phyloP scores from a whole-genome alignment of 92 coral and sea anemone genomes.

The Actinernus sp. region DNA sequence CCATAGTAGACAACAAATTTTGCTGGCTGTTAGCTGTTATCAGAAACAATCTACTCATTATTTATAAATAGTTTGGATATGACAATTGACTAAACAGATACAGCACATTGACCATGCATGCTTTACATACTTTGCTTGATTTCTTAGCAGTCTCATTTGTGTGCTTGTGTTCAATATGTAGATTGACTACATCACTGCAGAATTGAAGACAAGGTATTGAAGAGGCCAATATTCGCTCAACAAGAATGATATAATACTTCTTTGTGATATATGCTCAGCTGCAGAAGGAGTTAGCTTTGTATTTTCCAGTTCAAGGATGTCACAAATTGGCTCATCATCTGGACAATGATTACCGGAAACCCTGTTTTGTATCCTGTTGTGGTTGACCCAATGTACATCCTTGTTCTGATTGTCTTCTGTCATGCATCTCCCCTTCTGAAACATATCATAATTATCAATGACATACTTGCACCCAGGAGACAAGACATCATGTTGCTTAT shows the following conservation, averaged over 20 bases:
- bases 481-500: too few species aligned
- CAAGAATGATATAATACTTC: constrained; percentile 43
- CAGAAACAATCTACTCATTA: too few species aligned
- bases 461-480: constrained; percentile 66
- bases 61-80: too few species aligned
- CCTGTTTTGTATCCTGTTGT: constrained; percentile 53
- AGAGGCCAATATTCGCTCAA: constrained; percentile 37
- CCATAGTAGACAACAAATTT: too few species aligned
- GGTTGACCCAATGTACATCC: constrained; percentile 60
- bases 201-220: constrained; percentile 46
- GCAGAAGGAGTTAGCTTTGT: constrained; percentile 41
- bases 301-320: constrained; percentile 53
- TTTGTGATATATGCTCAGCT: constrained; percentile 51
- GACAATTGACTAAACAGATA: too few species aligned
- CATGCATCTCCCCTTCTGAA: constrained; percentile 57
- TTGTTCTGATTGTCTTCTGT: constrained; percentile 59
- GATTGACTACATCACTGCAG: constrained; percentile 21
- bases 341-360: constrained; percentile 50
- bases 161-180: constrained; percentile 60
- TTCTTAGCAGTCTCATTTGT: constrained; percentile 28
- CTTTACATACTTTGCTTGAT: constrained; percentile 43
- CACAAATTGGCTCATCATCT: constrained; percentile 22
- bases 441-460: constrained; percentile 64
- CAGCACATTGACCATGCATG: too few species aligned
- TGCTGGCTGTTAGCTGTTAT: too few species aligned